A percentile compares a stretch with the other conserved stretches of the same genome.
These are phyloP conservation scores for Malurus melanocephalus DNA, from an alignment of 2,113 vertebrate species.

Conservation along the genomic window DNA sequence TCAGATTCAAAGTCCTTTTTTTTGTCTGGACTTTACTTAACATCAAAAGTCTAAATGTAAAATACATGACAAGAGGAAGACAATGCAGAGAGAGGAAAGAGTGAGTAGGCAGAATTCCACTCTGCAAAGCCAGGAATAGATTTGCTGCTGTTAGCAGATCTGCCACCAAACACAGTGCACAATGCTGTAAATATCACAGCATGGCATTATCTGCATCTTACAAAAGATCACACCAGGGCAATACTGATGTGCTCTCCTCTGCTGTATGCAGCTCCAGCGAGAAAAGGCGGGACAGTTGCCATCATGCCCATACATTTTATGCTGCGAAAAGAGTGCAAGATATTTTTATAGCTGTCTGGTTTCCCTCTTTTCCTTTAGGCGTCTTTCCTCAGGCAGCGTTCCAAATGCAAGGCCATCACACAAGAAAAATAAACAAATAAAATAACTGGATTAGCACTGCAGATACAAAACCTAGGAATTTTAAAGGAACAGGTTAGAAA, in stretches of 20 bases:
- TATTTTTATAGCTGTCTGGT: conserved; percentile 16
- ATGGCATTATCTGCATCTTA: not conserved
- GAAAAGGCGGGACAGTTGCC: not conserved
- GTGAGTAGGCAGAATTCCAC: conserved; percentile 42
- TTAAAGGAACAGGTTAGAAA: not conserved
- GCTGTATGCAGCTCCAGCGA: not conserved
- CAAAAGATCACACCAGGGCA: not conserved
- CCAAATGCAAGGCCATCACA: conserved; percentile 2
- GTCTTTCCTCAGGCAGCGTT: conserved; percentile 3
- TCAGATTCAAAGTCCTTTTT: not conserved
- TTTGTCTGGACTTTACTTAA: not conserved
- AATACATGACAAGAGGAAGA: not conserved
- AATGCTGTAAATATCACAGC: conserved; percentile 32
- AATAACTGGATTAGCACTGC: not conserved
- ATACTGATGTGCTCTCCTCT: not conserved
- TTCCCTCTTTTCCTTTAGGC: not conserved
- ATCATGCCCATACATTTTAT: not conserved
- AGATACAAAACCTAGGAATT: not conserved
- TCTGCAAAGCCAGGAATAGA: conserved; percentile 33
- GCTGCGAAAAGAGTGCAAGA: not conserved
- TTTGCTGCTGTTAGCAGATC: conserved; percentile 30
- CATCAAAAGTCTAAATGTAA: not conserved
- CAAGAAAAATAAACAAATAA: not conserved
- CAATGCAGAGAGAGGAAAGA: not conserved
- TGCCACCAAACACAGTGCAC: not conserved